Conservation (phyloP, 1,140 invertebrate species). For the Conopomorpha cramerella region DNA sequence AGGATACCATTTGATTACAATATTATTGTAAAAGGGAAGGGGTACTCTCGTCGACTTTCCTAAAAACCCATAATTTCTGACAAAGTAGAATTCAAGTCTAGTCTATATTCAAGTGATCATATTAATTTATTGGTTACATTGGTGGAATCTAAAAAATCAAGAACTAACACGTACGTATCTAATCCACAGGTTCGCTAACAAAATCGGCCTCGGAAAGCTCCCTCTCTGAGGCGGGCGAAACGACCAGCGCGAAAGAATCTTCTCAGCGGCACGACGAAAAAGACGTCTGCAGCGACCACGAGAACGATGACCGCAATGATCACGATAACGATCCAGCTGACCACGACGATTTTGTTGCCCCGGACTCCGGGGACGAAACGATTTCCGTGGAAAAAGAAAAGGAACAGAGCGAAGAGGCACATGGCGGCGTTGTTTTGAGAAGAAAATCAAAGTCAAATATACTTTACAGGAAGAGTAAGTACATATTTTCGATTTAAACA, state of each 20-base stretch:
- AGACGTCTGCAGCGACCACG: conserved; percentile 68
- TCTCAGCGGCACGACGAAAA: conserved; percentile 71
- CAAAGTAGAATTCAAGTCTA: too few species aligned
- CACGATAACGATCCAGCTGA: conserved; percentile 19
- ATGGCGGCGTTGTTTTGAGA: conserved; percentile 65
- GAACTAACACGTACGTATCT: too few species aligned
- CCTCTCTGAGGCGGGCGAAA: conserved; percentile 73
- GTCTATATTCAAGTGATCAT: too few species aligned
- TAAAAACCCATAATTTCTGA: too few species aligned
- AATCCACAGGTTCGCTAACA: conserved; percentile 35
- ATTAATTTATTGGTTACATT: too few species aligned
- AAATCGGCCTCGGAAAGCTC: conserved; percentile 88
- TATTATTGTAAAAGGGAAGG: too few species aligned
- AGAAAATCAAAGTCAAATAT: conserved; percentile 67
- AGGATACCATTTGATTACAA: too few species aligned
- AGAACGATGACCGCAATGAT: conserved; percentile 23
- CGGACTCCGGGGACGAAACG: conserved; percentile 30
- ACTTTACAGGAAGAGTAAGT: conserved; percentile 71
- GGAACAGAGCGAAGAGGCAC: conserved; percentile 40
- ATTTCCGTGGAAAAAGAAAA: conserved; percentile 20
- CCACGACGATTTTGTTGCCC: conserved; percentile 31
- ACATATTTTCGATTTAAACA: too few species aligned
- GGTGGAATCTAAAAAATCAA: conserved; percentile 10
- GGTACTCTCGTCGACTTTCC: too few species aligned
- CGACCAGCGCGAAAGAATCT: conserved; percentile 71